Percentiles rank a stretch among this genome's conserved stretches.
Conservation (phyloP, 2,113 vertebrate genomes). For the Amblyopsis rosae region DNA sequence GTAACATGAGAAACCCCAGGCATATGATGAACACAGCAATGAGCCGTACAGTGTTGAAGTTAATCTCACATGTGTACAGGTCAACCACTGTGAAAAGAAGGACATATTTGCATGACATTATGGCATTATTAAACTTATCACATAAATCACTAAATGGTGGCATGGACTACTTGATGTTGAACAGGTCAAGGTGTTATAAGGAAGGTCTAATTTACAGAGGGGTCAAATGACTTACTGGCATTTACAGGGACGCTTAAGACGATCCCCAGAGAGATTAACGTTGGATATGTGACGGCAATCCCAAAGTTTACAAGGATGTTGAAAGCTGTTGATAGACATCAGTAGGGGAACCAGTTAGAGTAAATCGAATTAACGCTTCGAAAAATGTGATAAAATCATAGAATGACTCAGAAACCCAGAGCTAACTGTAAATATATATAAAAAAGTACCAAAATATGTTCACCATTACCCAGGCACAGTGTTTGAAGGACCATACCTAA, state of each 20-base stretch:
- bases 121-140: neutral
- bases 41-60: slow-evolving; percentile 93
- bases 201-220: neutral
- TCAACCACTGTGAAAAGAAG: slow-evolving; percentile 83
- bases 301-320: slow-evolving; percentile 96
- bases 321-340: slow-evolving; percentile 82
- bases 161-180: slow-evolving; percentile 32
- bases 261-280: slow-evolving; percentile 92
- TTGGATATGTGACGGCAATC: slow-evolving; percentile 93
- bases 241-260: slow-evolving; percentile 96
- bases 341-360: neutral
- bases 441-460: too few relatives aligned
- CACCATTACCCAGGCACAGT: too few relatives aligned
- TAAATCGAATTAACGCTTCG: too few relatives aligned
- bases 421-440: too few relatives aligned
- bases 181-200: neutral
- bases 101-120: neutral
- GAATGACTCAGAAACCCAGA: too few relatives aligned
- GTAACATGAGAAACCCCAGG: slow-evolving; percentile 93
- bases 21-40: slow-evolving; percentile 93
- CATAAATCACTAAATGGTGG: neutral
- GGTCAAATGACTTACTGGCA: slow-evolving; percentile 80
- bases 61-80: slow-evolving; percentile 89
- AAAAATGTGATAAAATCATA: too few relatives aligned
- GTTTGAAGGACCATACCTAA: slow-evolving; percentile 79